A percentile compares a stretch with the other conserved stretches of the same genome.
Evolutionary conservation across 2,797 vertebrate genomes (phyloP).

Genomic region (Notoglanidium macrostoma): DNA sequence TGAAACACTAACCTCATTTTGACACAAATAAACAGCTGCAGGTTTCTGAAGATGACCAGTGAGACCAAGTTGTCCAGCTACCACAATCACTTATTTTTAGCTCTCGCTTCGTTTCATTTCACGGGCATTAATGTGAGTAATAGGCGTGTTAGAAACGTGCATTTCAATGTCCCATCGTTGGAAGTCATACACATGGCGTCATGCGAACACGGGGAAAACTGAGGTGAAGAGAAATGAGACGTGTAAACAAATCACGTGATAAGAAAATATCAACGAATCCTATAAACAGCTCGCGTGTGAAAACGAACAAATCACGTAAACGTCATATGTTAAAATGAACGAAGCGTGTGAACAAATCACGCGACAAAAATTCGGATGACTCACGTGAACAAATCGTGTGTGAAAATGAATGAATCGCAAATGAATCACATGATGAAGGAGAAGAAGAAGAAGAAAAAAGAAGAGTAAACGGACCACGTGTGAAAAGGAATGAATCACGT

Average conservation of each 20-base stretch:
- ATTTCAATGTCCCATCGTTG: background rate
- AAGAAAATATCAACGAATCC: background rate
- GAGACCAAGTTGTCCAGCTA: background rate
- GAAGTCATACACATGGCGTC: background rate
- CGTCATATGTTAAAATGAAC: background rate
- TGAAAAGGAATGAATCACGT: too few species aligned
- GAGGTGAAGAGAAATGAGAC: background rate
- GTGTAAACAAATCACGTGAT: too few species aligned
- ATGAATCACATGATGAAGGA: too few species aligned
- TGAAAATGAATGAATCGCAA: too few species aligned
- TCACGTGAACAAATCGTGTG: too few species aligned
- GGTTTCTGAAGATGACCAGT: slow-evolving; percentile 12
- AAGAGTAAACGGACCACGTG: background rate
- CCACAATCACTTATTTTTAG: slow-evolving; percentile 11
- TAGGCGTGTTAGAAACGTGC: too few species aligned
- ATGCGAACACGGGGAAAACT: background rate
- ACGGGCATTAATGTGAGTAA: background rate
- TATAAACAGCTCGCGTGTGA: background rate
- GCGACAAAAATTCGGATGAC: too few species aligned
- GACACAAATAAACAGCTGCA: slow-evolving; percentile 30
- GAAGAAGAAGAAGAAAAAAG: background rate
- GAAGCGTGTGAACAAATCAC: background rate
- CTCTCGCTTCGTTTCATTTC: background rate
- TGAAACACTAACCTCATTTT: background rate
- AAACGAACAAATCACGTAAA: background rate